These are phyloP conservation scores for Chrysogorgia sp. DNA, from an alignment of 92 coral and sea anemone species.

Conservation along the genomic window DNA sequence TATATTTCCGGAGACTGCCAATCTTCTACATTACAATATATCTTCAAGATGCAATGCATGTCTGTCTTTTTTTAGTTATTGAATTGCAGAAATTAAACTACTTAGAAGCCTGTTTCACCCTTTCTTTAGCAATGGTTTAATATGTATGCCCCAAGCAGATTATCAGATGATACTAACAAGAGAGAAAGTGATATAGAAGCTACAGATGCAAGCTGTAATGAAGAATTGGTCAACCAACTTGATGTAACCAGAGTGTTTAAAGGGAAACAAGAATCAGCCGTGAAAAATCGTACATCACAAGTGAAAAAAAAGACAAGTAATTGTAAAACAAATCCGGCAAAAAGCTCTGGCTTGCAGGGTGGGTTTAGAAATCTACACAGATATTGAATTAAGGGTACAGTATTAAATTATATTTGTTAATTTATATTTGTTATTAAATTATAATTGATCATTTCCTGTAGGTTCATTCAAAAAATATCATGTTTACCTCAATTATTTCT, in stretches of 20 bases:
- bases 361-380: background rate
- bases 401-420: too few relatives aligned
- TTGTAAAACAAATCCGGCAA: background rate
- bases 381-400: background rate
- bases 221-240: conserved; percentile 60
- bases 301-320: conserved; percentile 63
- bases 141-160: conserved; percentile 85
- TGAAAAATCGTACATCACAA: conserved; percentile 68
- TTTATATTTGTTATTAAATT: background rate
- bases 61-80: too few relatives aligned
- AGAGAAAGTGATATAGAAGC: conserved; percentile 33
- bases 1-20: too few relatives aligned
- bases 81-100: too few relatives aligned
- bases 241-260: conserved; percentile 86
- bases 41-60: too few relatives aligned
- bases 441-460: background rate
- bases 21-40: too few relatives aligned
- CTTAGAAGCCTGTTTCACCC: background rate
- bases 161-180: conserved; percentile 68
- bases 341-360: conserved; percentile 5
- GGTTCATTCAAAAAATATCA: background rate
- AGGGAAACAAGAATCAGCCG: conserved; percentile 78
- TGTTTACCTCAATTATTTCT: too few relatives aligned
- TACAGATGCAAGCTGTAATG: conserved; percentile 31
- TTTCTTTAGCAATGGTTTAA: conserved; percentile 94